phyloP scores from a whole-genome alignment of 2,113 vertebrate genomes.

The Polypterus bichir region DNA sequence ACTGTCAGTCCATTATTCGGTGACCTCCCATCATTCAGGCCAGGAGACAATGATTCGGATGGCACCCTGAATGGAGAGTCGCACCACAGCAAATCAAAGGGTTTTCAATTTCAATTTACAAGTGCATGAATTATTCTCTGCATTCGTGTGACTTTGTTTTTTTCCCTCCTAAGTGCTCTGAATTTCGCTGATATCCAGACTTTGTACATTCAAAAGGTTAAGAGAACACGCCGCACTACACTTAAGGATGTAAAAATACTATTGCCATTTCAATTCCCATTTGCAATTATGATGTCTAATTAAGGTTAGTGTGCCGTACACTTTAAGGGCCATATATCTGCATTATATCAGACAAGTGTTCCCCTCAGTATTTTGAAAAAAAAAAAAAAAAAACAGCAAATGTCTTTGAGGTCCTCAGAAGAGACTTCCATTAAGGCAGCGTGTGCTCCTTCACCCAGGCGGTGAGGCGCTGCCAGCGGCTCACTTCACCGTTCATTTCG shows the following conservation, averaged over 20 bases:
- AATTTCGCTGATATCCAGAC: slow-evolving; percentile 33
- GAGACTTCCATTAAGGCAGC: too few species aligned
- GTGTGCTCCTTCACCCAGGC: too few species aligned
- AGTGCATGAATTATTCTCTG: slow-evolving; percentile 47
- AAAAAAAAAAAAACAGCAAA: too few species aligned
- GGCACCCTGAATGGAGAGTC: slow-evolving; percentile 36
- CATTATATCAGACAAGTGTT: slow-evolving; percentile 38
- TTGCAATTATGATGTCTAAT: slow-evolving; percentile 40
- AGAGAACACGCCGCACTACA: slow-evolving; percentile 30
- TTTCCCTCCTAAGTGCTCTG: slow-evolving; percentile 35
- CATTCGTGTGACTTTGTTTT: not conserved
- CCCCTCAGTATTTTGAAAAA: slow-evolving; percentile 5
- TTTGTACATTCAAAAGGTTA: slow-evolving; percentile 44
- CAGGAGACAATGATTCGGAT: slow-evolving; percentile 20
- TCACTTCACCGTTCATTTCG: too few species aligned
- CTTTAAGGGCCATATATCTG: slow-evolving; percentile 35
- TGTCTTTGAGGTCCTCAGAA: too few species aligned
- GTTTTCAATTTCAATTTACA: slow-evolving; percentile 50
- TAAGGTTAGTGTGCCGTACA: slow-evolving; percentile 35
- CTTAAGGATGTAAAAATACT: slow-evolving; percentile 38
- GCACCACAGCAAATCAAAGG: slow-evolving; percentile 41
- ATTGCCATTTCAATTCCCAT: slow-evolving; percentile 29
- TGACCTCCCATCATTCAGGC: slow-evolving; percentile 47
- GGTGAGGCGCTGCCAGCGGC: too few species aligned
- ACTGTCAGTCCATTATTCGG: slow-evolving; percentile 41